These are phyloP conservation scores for Aspidiotus destructor DNA, from an alignment of 2,888 invertebrate species.

Conservation along the genomic window DNA sequence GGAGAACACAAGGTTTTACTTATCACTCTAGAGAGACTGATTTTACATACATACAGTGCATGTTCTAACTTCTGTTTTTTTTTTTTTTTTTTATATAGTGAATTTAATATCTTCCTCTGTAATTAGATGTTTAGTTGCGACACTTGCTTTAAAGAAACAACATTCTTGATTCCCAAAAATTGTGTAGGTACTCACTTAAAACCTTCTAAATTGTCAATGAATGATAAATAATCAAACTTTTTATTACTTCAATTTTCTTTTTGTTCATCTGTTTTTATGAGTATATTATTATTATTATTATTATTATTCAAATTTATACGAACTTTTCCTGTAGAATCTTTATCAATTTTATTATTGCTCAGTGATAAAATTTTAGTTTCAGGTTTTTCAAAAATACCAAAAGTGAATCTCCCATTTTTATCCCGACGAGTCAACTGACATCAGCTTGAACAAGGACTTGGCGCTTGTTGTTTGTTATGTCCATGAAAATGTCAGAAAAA, in stretches of 20 bases:
- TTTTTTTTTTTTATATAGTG: no score
- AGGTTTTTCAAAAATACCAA: no score
- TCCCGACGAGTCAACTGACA: background rate
- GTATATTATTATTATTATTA: no score
- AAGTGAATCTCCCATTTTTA: no score
- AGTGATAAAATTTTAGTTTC: no score
- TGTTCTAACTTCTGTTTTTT: constrained; percentile 1
- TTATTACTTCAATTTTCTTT: no score
- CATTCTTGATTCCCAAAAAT: background rate
- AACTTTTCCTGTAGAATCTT: no score
- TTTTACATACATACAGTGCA: background rate
- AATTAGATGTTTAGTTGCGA: background rate
- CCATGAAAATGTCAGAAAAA: background rate
- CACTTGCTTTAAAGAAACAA: background rate
- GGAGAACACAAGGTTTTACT: background rate
- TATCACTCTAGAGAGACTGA: background rate
- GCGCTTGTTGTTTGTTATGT: background rate
- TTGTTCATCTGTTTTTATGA: no score
- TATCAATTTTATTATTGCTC: no score
- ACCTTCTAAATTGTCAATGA: no score
- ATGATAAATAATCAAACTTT: no score
- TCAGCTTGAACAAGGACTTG: background rate
- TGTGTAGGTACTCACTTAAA: background rate
- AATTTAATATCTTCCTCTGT: background rate
- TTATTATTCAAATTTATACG: no score